phyloP scores from a whole-genome alignment of 1,140 invertebrate species.

The Drosophila nasuta region DNA sequence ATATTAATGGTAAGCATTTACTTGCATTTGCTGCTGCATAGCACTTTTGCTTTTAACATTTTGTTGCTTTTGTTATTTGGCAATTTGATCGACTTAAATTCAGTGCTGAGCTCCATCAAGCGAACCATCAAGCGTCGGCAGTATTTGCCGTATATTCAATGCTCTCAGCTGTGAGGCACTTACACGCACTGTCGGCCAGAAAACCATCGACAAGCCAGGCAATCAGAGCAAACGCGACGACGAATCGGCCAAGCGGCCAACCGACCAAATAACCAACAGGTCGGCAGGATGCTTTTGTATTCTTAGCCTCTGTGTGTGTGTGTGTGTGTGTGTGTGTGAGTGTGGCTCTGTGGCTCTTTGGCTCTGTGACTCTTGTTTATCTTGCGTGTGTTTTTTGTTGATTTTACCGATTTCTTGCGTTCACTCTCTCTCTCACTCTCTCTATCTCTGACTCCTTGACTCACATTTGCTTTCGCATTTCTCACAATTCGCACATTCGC shows the following conservation, averaged over 20 bases:
- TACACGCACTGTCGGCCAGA: conserved; percentile 28
- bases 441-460: neutral
- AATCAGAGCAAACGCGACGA: neutral
- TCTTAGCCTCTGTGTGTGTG: too few species aligned
- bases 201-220: conserved; percentile 1
- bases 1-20: neutral
- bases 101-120: conserved; percentile 18
- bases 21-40: conserved; percentile 32
- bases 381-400: conserved; percentile 81
- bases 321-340: too few species aligned
- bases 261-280: conserved; percentile 38
- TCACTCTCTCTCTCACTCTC: neutral
- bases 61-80: conserved; percentile 59
- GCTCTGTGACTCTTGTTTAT: conserved; percentile 49
- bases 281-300: conserved; percentile 33
- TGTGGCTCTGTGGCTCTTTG: conserved; percentile 6
- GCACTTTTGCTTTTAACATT: conserved; percentile 36
- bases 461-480: neutral
- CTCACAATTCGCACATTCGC: neutral
- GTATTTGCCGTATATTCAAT: too few species aligned
- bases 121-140: too few species aligned
- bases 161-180: conserved; percentile 15
- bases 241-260: neutral
- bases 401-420: conserved; percentile 72
- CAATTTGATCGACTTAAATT: conserved; percentile 72